These are phyloP conservation scores for Danio rerio DNA, from an alignment of 2,113 vertebrate species.

Conservation along the genomic window GRCz12tu NC_133194.1:9552501-9553000, in stretches of 20 bases:
- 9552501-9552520: slow-evolving; percentile 74
- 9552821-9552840: background rate
- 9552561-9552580: slow-evolving; percentile 57
- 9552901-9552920: too few species aligned
- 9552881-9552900: too few species aligned
- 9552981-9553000: too few species aligned
- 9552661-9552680: slow-evolving; percentile 27
- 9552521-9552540: slow-evolving; percentile 62
- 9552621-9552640: slow-evolving; percentile 4
- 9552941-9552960: too few species aligned
- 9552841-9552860: too few species aligned
- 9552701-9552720: too few species aligned
- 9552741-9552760: background rate
- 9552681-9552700: background rate
- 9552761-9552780: background rate
- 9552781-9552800: background rate
- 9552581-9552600: slow-evolving; percentile 20
- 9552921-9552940: too few species aligned
- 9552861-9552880: too few species aligned
- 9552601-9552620: slow-evolving; percentile 24
- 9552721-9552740: background rate
- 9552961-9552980: too few species aligned
- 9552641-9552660: background rate
- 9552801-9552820: background rate
- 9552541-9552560: slow-evolving; percentile 32